phyloP scores from a whole-genome alignment of 2,888 invertebrate species.

The Apodemia mormo region DNA sequence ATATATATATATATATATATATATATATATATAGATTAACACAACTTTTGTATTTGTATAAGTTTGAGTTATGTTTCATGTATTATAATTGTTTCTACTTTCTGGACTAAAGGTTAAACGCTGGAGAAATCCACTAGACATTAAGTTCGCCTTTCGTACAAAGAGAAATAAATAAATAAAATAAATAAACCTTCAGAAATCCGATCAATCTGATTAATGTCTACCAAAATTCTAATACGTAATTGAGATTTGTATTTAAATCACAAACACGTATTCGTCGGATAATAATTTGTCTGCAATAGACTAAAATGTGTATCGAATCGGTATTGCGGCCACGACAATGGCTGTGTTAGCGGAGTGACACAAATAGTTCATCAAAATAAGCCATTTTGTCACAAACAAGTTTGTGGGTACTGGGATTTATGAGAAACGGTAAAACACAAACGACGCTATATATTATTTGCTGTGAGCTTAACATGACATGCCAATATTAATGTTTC shows the following conservation, averaged over 20 bases:
- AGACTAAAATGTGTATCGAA: neutral
- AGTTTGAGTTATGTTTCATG: too few relatives aligned
- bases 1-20: too few relatives aligned
- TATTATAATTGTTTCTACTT: too few relatives aligned
- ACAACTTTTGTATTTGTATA: too few relatives aligned
- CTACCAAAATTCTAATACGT: too few relatives aligned
- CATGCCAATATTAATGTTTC: neutral
- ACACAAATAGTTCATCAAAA: conserved; percentile 12
- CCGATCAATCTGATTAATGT: too few relatives aligned
- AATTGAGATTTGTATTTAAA: neutral
- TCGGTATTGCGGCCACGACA: neutral
- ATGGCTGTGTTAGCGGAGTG: conserved; percentile 5
- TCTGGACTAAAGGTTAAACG: too few relatives aligned
- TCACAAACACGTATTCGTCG: neutral
- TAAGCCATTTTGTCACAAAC: neutral
- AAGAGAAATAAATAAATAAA: too few relatives aligned
- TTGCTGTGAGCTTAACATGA: neutral
- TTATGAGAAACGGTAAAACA: conserved; percentile 8
- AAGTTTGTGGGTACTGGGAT: neutral
- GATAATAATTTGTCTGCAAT: conserved; percentile 10
- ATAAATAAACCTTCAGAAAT: too few relatives aligned
- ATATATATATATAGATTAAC: too few relatives aligned
- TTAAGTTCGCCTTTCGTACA: too few relatives aligned
- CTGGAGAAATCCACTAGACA: too few relatives aligned
- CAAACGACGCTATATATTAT: neutral